Conservation (phyloP, 2,888 invertebrate genomes). For the Drosophila diplacantha region DNA sequence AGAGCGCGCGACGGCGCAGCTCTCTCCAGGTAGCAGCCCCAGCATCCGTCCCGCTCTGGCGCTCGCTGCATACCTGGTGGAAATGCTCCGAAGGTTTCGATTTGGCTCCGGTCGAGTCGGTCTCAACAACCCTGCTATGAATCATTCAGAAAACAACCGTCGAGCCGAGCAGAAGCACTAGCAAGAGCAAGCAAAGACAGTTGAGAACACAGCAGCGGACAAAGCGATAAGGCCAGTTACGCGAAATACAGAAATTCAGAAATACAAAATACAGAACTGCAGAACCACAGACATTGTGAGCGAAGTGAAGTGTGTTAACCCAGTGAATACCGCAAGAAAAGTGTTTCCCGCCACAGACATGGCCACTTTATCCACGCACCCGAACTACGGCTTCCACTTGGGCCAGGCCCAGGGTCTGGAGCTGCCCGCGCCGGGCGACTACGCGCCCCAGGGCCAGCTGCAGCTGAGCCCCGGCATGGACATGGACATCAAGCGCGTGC, state of each 20-base stretch:
- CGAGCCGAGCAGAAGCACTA: slow-evolving; percentile 66
- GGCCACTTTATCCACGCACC: slow-evolving; percentile 77
- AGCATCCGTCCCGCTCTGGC: slow-evolving; percentile 49
- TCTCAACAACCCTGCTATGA: no score
- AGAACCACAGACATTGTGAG: slow-evolving; percentile 25
- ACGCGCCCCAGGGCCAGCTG: slow-evolving; percentile 74
- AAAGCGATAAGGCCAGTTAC: slow-evolving; percentile 13
- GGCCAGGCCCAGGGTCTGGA: slow-evolving; percentile 73
- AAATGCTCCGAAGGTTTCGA: slow-evolving; percentile 48
- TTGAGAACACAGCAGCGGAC: slow-evolving; percentile 17
- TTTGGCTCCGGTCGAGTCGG: slow-evolving; percentile 68
- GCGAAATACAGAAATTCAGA: not conserved
- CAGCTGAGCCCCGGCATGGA: slow-evolving; percentile 71
- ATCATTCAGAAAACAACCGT: slow-evolving; percentile 73
- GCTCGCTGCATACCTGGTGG: slow-evolving; percentile 24
- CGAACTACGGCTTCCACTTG: slow-evolving; percentile 78
- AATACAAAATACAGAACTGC: not conserved
- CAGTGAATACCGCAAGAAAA: slow-evolving; percentile 31
- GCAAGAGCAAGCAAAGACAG: slow-evolving; percentile 40
- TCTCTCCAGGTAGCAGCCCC: slow-evolving; percentile 25
- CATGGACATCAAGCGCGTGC: slow-evolving; percentile 77
- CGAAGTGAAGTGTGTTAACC: slow-evolving; percentile 29
- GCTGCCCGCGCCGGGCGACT: slow-evolving; percentile 56
- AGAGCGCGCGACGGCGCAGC: slow-evolving; percentile 34
- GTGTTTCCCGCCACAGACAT: slow-evolving; percentile 52